Percentiles rank a stretch among this genome's conserved stretches.
Evolutionary conservation across 2,888 invertebrate species (phyloP).

Genomic region (Altica lythri): DNA sequence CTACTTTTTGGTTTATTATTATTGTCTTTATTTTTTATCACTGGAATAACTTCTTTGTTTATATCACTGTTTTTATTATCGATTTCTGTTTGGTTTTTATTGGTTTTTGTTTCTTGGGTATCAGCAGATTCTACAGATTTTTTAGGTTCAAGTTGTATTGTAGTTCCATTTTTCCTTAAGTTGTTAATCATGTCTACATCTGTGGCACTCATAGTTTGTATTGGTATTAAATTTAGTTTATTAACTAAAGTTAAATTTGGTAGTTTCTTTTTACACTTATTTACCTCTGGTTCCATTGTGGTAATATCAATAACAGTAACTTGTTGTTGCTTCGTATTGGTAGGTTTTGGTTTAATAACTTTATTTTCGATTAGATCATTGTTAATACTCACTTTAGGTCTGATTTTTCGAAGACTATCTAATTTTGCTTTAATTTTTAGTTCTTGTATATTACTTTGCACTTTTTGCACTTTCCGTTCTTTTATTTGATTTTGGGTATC

Average conservation of each 20-base stretch:
- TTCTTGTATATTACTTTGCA: neutral
- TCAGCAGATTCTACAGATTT: no score
- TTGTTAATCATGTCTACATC: no score
- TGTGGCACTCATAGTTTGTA: no score
- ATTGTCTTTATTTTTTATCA: neutral
- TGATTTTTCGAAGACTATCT: no score
- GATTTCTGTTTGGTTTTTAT: no score
- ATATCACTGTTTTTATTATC: neutral
- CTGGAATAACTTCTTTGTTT: neutral
- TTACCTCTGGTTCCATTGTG: slow-evolving; percentile 2
- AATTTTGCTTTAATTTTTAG: slow-evolving; percentile 4
- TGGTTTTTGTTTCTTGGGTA: no score
- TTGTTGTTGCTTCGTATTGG: neutral
- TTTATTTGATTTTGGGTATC: slow-evolving; percentile 10
- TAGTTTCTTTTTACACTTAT: neutral
- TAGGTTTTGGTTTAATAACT: no score
- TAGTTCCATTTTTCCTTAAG: no score
- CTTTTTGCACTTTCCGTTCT: slow-evolving; percentile 2
- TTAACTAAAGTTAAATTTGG: neutral
- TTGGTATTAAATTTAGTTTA: neutral
- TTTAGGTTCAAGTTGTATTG: no score
- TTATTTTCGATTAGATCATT: no score
- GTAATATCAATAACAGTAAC: slow-evolving; percentile 11
- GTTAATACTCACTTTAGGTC: no score
- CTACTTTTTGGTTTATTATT: neutral